Evolutionary conservation across 2,113 vertebrate genomes (phyloP).

Genomic region (Campylomormyrus numenius): DNA sequence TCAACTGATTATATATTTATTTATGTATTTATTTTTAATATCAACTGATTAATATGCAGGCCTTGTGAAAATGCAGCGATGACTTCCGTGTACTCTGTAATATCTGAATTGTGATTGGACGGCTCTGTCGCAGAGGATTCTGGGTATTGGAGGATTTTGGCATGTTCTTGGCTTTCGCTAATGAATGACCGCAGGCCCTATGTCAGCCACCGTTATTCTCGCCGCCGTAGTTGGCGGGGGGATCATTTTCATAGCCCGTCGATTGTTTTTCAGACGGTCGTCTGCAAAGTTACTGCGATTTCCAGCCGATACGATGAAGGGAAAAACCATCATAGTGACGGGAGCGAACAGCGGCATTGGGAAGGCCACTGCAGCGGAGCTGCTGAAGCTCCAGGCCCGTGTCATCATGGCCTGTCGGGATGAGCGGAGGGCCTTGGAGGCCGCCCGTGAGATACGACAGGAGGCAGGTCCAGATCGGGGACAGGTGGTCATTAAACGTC

Average conservation of each 20-base stretch:
- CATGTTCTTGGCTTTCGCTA: background rate
- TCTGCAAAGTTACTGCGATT: slow-evolving; percentile 34
- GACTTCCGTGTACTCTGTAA: background rate
- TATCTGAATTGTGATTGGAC: background rate
- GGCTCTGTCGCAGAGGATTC: background rate
- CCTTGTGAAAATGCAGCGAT: background rate
- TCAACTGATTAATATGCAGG: background rate
- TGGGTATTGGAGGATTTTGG: slow-evolving; percentile 14
- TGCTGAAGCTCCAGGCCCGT: slow-evolving; percentile 72
- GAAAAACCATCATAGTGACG: slow-evolving; percentile 84
- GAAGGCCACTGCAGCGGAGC: slow-evolving; percentile 69
- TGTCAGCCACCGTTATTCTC: slow-evolving; percentile 50
- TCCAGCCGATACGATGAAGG: slow-evolving; percentile 60
- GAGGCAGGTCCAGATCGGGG: slow-evolving; percentile 57
- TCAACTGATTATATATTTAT: background rate
- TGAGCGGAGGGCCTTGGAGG: slow-evolving; percentile 64
- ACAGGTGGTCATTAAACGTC: slow-evolving; percentile 66
- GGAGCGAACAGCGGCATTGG: slow-evolving; percentile 88
- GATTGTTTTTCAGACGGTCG: slow-evolving; percentile 46
- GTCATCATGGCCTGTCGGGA: slow-evolving; percentile 88
- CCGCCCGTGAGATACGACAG: slow-evolving; percentile 66
- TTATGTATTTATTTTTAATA: background rate
- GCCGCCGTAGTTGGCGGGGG: slow-evolving; percentile 54
- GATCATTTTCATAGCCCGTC: slow-evolving; percentile 51
- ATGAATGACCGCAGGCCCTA: slow-evolving; percentile 5